Evolutionary conservation across 2,888 invertebrate genomes (phyloP).

Genomic region (Dryomyza anilis): DNA sequence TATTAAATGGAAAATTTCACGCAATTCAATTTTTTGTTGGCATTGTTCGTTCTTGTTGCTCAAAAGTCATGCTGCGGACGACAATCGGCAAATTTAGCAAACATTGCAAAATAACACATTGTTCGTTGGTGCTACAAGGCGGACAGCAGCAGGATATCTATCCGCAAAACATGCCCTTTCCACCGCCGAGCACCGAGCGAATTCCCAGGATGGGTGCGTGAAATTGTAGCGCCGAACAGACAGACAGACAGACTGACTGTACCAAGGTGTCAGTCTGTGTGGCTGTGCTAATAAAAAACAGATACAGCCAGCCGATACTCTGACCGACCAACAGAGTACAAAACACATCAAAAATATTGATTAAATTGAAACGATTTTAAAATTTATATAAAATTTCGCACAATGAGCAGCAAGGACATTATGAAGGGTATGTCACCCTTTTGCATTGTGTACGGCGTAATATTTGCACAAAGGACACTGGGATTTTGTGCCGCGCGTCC

Average conservation of each 20-base stretch:
- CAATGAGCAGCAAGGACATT: constrained; percentile 37
- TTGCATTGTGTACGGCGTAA: constrained; percentile 24
- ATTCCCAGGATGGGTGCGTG: not conserved
- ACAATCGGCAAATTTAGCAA: constrained; percentile 27
- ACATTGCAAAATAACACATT: constrained; percentile 11
- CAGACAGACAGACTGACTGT: too few species aligned
- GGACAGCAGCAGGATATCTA: constrained; percentile 54
- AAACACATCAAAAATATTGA: constrained; percentile 48
- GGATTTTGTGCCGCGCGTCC: constrained; percentile 12
- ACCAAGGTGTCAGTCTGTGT: not conserved
- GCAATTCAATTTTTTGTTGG: too few species aligned
- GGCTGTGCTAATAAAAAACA: constrained; percentile 13
- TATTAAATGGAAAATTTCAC: too few species aligned
- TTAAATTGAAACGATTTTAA: constrained; percentile 57
- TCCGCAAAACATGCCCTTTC: constrained; percentile 61
- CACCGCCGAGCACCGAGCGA: constrained; percentile 43
- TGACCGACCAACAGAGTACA: not conserved
- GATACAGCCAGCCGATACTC: constrained; percentile 19
- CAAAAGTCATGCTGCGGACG: too few species aligned
- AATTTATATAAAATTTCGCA: constrained; percentile 59
- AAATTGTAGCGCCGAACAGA: constrained; percentile 1
- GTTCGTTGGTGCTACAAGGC: constrained; percentile 15
- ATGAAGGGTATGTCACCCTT: constrained; percentile 18
- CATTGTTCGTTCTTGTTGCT: too few species aligned
- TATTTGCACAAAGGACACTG: constrained; percentile 29